Conservation (phyloP, 2,113 vertebrate species). For the Oncorhynchus masou region DNA sequence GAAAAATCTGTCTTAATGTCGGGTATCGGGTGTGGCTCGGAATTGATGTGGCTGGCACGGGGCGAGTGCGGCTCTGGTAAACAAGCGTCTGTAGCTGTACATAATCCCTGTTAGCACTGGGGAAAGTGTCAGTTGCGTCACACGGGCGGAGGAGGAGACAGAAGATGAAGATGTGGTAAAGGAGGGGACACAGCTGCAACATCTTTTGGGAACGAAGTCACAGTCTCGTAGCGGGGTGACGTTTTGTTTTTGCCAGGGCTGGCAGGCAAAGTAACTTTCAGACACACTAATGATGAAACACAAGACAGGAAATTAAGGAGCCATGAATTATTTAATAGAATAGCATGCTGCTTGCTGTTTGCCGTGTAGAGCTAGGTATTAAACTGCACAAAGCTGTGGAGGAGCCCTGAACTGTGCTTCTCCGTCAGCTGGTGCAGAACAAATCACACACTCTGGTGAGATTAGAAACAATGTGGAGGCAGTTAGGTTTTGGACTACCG, state of each 20-base stretch:
- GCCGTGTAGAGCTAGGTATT: constrained; percentile 24
- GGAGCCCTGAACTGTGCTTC: constrained; percentile 19
- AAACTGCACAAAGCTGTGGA: constrained; percentile 4
- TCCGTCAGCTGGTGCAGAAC: constrained; percentile 37
- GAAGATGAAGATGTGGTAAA: constrained; percentile 19
- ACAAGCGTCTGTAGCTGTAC: not conserved
- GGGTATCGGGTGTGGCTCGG: too few relatives aligned
- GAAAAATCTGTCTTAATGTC: too few relatives aligned
- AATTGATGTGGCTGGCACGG: too few relatives aligned
- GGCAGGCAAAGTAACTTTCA: constrained; percentile 44
- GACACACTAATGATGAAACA: constrained; percentile 42
- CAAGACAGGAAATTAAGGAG: constrained; percentile 30
- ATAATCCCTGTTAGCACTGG: not conserved
- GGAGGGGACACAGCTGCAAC: constrained; percentile 6
- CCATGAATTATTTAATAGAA: constrained; percentile 48
- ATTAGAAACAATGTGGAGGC: constrained; percentile 32
- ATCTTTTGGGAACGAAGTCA: constrained; percentile 1
- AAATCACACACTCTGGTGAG: constrained; percentile 33
- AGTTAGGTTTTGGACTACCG: constrained; percentile 2
- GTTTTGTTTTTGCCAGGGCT: constrained; percentile 16
- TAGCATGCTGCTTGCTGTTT: not conserved
- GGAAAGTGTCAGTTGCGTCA: constrained; percentile 16
- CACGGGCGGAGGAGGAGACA: not conserved
- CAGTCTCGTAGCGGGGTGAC: not conserved
- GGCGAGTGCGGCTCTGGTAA: too few relatives aligned